Evolutionary conservation across 2,113 vertebrate species (phyloP), one percentile per base, ranked within the genome.

Genomic region (Pteropus alecto): DNA sequence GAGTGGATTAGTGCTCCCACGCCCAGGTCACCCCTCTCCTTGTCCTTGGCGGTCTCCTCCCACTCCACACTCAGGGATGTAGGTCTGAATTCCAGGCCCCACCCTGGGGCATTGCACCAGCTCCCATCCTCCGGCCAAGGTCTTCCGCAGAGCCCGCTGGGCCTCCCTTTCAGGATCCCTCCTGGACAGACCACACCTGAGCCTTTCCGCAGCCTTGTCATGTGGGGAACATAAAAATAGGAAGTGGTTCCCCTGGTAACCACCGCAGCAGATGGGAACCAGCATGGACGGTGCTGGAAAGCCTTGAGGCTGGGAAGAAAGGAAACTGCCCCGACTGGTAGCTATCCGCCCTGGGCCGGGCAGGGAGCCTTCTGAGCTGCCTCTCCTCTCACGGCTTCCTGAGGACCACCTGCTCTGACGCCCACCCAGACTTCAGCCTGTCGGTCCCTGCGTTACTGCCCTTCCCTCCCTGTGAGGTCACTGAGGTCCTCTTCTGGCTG

Each of bases 231-330:
- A 81, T 74, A 65, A 95, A 98, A 97, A 73, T 94, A 96, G 86
- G 81, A 84, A 96, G 61, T 38, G 76, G 84, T 92, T 98, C 67
- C 97, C 98, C 93, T 94, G 90, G 95, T 96, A 98, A 98, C 96
- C 97, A 96, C 63, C 90, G 83, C 5, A 92, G 95, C 67, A 98
- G 96, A 97, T 60, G 71, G 77, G 81, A 77, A 77, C 54, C 70
- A 92, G 94, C 35, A 60, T 3, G 43, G 84, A 26, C 3, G 0
- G 46, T 22, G 95, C 85, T 9, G 58, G 90, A 89, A 41, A 83
- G 63, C 88, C 81, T n/a, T 7, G 35, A 63, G n/a, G 30, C 41
- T 7, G 38, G 79, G 67, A 28, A 63, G 63, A 3, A 65, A 54
- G 89, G 81, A 7, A 48, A 48, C 28, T 30, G 35, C 0, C 93